Percentiles rank a stretch among this genome's conserved stretches.
Conservation (phyloP, 2,113 vertebrate species). For the Oxygymnocypris stewartii region DNA sequence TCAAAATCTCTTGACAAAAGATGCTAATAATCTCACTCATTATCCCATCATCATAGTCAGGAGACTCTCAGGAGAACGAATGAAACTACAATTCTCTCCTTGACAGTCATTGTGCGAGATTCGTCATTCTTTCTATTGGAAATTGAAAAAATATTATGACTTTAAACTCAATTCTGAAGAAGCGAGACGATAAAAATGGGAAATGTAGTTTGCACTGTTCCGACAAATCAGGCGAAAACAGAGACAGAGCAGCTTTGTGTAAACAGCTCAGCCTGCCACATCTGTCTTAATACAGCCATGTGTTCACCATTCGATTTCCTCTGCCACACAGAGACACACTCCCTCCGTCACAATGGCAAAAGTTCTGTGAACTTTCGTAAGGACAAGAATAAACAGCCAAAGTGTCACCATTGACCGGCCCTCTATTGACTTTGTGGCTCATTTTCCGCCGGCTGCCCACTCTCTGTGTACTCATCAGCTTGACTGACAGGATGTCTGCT, state of each 20-base stretch:
- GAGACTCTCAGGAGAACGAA: neutral
- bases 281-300: slow-evolving; percentile 37
- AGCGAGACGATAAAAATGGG: neutral
- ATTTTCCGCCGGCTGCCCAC: slow-evolving; percentile 35
- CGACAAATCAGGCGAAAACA: slow-evolving; percentile 27
- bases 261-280: slow-evolving; percentile 23
- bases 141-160: slow-evolving; percentile 19
- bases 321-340: neutral
- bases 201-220: slow-evolving; percentile 6
- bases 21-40: slow-evolving; percentile 6
- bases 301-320: slow-evolving; percentile 32
- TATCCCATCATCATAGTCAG: slow-evolving; percentile 8
- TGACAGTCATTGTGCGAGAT: neutral
- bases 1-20: slow-evolving; percentile 13
- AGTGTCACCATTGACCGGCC: slow-evolving; percentile 12
- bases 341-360: neutral
- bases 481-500: slow-evolving; percentile 32
- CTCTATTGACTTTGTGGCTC: slow-evolving; percentile 45
- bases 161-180: slow-evolving; percentile 20
- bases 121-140: slow-evolving; percentile 7
- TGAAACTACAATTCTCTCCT: neutral
- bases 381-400: slow-evolving; percentile 34
- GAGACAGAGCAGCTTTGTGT: slow-evolving; percentile 5
- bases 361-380: slow-evolving; percentile 32
- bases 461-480: slow-evolving; percentile 35